Base-by-base conservation (phyloP, 2,888 invertebrate species). In the Epinotia nisella region DNA sequence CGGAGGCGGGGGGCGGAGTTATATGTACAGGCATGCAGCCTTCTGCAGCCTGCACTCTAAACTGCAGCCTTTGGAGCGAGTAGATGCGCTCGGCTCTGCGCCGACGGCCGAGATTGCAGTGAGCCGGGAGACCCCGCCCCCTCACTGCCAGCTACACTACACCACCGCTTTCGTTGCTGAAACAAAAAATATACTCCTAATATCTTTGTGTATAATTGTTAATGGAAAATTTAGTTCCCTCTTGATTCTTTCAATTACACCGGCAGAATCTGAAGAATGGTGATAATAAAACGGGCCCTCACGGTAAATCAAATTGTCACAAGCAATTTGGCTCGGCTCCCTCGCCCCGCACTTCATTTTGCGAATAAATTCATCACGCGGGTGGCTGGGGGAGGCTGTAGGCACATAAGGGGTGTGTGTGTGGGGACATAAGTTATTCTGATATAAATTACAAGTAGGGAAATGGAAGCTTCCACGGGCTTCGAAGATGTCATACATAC, bases 301-400 rank as follows among this genome's bases (percentile, higher is more conserved):
- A 60, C 71, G 59, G 60, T 71, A 78, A 79, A 78, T 80, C 62
- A 80, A 80, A 81, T 80, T 78, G 79, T 78, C 78, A 78, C 76
- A 76, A 78, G 77, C 81, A 80, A 84, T 84, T 83, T 79, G 77
- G 79, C 80, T 55, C n/a, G n/a, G 41, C 51, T 45, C 59, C 60
- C 41, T 35, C 35, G 35, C 35, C 66, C 66, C 61, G 60, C 87
- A 84, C 87, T 87, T 88, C 82, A 87, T 87, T 87, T 87, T 80
- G 83, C 82, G 86, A 86, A 88, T 87, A 87, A 85, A 88, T 88
- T 83, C 85, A 85, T 87, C 85, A 86, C 81, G 80, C 68, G 35
- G 65, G 19, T 11, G 51, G 62, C 13, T 17, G 17, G 17, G 51
- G 17, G n/a, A 10, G 29, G 35, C n/a, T 15, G 39, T 10, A 9